phyloP scores from a whole-genome alignment of 2,797 vertebrate species.

The Sebastes oblongus region DNA sequence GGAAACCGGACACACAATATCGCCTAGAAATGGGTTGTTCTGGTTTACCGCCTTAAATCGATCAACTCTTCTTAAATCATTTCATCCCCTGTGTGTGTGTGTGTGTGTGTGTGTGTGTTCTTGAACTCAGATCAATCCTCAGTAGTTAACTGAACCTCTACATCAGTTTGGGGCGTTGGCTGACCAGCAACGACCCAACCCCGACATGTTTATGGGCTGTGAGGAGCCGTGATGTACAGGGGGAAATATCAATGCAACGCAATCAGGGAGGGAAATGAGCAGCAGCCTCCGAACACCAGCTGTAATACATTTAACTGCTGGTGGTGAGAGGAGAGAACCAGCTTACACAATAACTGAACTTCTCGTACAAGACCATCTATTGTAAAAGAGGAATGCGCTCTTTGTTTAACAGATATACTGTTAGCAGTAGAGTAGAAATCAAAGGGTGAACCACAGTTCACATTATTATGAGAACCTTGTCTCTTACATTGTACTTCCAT shows the following conservation, averaged over 20 bases:
- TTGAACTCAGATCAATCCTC: conserved; percentile 26
- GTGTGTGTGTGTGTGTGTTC: background rate
- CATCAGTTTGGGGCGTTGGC: background rate
- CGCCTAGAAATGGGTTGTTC: background rate
- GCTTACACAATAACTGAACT: background rate
- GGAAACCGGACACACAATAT: background rate
- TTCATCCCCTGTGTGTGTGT: background rate
- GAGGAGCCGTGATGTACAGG: background rate
- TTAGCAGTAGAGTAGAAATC: background rate
- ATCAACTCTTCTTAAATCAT: background rate
- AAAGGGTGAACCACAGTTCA: background rate
- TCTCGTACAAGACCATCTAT: background rate
- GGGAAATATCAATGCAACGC: conserved; percentile 26
- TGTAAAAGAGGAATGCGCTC: background rate
- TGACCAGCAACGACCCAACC: conserved; percentile 13
- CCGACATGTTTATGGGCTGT: conserved; percentile 36
- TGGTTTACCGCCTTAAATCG: background rate
- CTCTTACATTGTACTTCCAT: background rate
- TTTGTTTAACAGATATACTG: background rate
- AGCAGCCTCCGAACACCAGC: background rate
- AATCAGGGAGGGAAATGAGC: conserved; percentile 22
- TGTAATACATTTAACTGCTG: background rate
- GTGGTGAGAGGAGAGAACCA: background rate
- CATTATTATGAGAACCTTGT: background rate
- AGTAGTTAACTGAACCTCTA: conserved; percentile 8